A percentile compares a stretch with the other conserved stretches of the same genome.
phyloP scores from a whole-genome alignment of 1,140 invertebrate species.

The Magallana angulata region DNA sequence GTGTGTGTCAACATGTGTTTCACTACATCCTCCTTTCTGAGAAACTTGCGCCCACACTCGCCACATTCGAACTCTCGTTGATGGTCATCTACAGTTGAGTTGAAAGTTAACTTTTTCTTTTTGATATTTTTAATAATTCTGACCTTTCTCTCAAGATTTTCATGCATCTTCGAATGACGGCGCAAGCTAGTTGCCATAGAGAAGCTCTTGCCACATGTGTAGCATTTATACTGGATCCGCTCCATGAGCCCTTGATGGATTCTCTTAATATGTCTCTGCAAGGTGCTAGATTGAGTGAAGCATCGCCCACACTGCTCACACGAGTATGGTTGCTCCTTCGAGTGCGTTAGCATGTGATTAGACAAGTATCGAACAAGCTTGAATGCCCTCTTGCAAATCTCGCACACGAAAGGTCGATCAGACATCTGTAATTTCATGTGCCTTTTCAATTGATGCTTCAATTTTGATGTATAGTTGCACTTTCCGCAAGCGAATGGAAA shows the following conservation, averaged over 20 bases:
- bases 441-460: constrained; percentile 39
- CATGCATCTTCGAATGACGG: background rate
- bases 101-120: background rate
- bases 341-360: constrained; percentile 93
- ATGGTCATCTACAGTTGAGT: background rate
- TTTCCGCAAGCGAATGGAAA: constrained; percentile 4
- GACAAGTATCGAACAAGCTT: constrained; percentile 31
- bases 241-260: constrained; percentile 77
- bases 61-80: background rate
- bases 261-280: constrained; percentile 82
- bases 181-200: background rate
- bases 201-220: background rate
- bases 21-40: background rate
- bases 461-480: constrained; percentile 3
- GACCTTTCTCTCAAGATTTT: background rate
- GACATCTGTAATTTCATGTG: no score
- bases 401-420: no score
- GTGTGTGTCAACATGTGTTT: constrained; percentile 32
- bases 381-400: constrained; percentile 28
- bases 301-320: constrained; percentile 82
- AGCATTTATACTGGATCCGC: background rate
- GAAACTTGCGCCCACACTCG: constrained; percentile 17
- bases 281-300: constrained; percentile 83
- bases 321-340: constrained; percentile 94
- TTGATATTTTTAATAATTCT: background rate